phyloP scores from a whole-genome alignment of 2,888 invertebrate genomes.

The Drosophila mettleri region DNA sequence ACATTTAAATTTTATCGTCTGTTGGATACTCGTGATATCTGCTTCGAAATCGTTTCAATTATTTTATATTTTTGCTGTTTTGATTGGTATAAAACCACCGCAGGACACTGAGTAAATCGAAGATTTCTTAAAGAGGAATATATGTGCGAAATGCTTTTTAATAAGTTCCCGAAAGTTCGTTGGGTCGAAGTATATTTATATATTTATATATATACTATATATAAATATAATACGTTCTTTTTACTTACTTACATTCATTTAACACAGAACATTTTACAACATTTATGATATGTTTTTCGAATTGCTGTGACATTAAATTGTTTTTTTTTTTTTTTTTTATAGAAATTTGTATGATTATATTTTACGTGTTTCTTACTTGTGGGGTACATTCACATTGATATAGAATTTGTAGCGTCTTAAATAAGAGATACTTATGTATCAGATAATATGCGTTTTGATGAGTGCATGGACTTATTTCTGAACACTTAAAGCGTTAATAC shows the following conservation, averaged over 20 bases:
- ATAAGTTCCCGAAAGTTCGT: slow-evolving; percentile 22
- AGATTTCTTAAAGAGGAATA: background rate
- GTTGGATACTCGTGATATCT: slow-evolving; percentile 6
- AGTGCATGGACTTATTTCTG: slow-evolving; percentile 46
- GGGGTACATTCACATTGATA: slow-evolving; percentile 37
- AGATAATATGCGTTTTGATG: slow-evolving; percentile 19
- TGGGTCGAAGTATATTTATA: slow-evolving; percentile 7
- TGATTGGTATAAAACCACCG: background rate
- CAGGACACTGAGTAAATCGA: background rate
- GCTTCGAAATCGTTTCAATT: slow-evolving; percentile 1
- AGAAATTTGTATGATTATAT: slow-evolving; percentile 58
- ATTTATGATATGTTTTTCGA: slow-evolving; percentile 85
- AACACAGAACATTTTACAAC: slow-evolving; percentile 85
- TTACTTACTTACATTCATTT: slow-evolving; percentile 29
- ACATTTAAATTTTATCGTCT: slow-evolving; percentile 19
- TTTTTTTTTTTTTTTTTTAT: slow-evolving; percentile 11
- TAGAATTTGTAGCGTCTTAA: slow-evolving; percentile 17
- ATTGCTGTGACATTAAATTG: slow-evolving; percentile 84
- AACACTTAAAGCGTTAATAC: slow-evolving; percentile 33
- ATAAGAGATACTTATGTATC: slow-evolving; percentile 26
- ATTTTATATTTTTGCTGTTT: background rate
- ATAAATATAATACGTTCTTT: slow-evolving; percentile 8
- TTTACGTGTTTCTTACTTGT: slow-evolving; percentile 18
- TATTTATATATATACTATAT: slow-evolving; percentile 9
- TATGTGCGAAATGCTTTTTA: slow-evolving; percentile 10